phyloP scores from a whole-genome alignment of 2,113 vertebrate species.

The Alosa alosa region DNA sequence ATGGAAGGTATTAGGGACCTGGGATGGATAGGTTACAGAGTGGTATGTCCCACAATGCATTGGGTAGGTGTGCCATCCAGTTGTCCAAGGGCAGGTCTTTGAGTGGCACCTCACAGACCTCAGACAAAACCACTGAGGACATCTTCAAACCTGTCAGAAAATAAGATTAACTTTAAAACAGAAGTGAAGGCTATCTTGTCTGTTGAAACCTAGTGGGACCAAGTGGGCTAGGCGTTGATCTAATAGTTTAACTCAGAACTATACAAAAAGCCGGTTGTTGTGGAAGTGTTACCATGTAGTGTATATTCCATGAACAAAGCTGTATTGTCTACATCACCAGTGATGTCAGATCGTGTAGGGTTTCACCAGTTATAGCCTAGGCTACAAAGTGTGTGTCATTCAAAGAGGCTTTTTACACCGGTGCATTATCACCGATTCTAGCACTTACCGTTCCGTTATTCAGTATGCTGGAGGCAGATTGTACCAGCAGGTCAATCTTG shows the following conservation, averaged over 20 bases:
- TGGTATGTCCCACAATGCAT: constrained; percentile 78
- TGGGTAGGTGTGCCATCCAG: constrained; percentile 84
- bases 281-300: not conserved
- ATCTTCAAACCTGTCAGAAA: constrained; percentile 42
- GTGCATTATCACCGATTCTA: constrained; percentile 7
- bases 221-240: not conserved
- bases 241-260: not conserved
- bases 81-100: constrained; percentile 64
- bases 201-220: not conserved
- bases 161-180: not conserved
- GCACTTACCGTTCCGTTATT: not conserved
- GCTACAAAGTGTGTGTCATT: not conserved
- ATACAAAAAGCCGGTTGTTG: not conserved
- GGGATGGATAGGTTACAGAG: constrained; percentile 84
- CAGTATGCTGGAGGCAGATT: not conserved
- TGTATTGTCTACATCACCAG: not conserved
- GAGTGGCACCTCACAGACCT: constrained; percentile 46
- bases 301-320: not conserved
- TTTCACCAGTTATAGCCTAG: not conserved
- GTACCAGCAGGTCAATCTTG: constrained; percentile 16
- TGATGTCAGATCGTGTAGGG: not conserved
- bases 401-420: constrained; percentile 4
- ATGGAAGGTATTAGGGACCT: constrained; percentile 66
- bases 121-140: constrained; percentile 49
- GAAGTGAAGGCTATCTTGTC: not conserved